A percentile compares a stretch with the other conserved stretches of the same genome.
Evolutionary conservation across 2,797 vertebrate genomes (phyloP).

Genomic region (Myioborus melanocephalus): DNA sequence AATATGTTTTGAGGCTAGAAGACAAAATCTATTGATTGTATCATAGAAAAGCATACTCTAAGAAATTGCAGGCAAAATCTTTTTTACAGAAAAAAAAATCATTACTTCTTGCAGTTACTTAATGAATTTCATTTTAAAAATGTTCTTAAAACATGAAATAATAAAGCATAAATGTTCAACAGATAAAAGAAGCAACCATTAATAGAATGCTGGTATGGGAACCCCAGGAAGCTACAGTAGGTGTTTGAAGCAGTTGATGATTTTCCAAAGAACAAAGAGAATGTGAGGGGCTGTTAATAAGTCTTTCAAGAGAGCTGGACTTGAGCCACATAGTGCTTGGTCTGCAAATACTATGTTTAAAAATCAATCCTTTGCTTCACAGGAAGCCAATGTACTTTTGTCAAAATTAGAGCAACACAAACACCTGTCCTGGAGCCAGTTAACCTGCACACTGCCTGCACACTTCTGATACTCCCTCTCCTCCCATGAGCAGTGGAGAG

Average conservation of each 20-base stretch:
- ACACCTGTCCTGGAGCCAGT: conserved; percentile 27
- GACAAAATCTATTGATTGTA: not conserved
- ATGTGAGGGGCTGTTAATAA: conserved; percentile 44
- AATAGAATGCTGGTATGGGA: not conserved
- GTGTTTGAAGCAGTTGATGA: conserved; percentile 26
- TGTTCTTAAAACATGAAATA: not conserved
- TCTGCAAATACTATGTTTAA: conserved; percentile 61
- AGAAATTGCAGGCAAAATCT: not conserved
- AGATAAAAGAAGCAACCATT: not conserved
- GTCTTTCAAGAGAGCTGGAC: conserved; percentile 50
- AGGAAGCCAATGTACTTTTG: conserved; percentile 57
- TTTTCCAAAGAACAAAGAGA: conserved; percentile 68
- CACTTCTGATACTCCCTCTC: not conserved
- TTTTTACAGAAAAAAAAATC: not conserved
- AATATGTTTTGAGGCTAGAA: not conserved
- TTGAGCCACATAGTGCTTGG: conserved; percentile 52
- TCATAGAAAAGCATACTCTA: not conserved
- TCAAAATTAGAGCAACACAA: conserved; percentile 59
- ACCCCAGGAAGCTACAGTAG: conserved; percentile 21
- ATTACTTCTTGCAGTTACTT: not conserved
- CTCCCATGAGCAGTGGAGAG: not conserved
- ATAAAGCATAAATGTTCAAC: not conserved
- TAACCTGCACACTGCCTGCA: conserved; percentile 36
- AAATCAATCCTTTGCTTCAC: conserved; percentile 66
- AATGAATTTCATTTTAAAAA: not conserved